Conservation (phyloP, 2,797 vertebrate species). For the Squalus acanthias region DNA sequence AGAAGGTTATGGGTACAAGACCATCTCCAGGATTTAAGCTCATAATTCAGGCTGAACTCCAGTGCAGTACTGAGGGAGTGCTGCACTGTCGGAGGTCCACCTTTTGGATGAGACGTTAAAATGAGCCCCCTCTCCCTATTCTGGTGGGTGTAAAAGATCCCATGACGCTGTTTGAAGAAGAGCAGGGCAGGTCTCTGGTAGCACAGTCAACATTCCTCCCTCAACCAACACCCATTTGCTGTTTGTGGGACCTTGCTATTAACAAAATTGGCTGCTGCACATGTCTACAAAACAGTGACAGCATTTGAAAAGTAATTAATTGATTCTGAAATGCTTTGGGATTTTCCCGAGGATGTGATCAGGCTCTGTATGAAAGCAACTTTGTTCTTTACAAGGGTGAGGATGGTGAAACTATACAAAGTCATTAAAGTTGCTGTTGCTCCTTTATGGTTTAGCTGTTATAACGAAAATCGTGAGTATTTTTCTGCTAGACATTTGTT, state of each 20-base stretch:
- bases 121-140: not conserved
- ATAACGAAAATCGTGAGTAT: not conserved
- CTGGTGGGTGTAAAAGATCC: not conserved
- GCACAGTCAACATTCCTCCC: not conserved
- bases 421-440: not conserved
- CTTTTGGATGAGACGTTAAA: not conserved
- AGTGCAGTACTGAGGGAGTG: not conserved
- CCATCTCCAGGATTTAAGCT: not conserved
- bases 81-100: not conserved
- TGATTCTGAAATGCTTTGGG: not conserved
- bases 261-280: not conserved
- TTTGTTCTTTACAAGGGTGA: not conserved
- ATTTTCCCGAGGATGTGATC: not conserved
- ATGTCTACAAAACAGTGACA: not conserved
- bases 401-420: not conserved
- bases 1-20: not conserved
- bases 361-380: not conserved
- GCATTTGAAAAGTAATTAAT: not conserved
- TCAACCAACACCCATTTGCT: not conserved
- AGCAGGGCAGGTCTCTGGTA: not conserved
- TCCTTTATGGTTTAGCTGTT: not conserved
- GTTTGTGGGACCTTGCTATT: not conserved
- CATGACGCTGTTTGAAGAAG: not conserved
- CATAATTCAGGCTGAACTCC: not conserved
- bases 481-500: not conserved